Evolutionary conservation across 2,113 vertebrate species (phyloP).

Genomic region (Ictidomys tridecemlineatus): DNA sequence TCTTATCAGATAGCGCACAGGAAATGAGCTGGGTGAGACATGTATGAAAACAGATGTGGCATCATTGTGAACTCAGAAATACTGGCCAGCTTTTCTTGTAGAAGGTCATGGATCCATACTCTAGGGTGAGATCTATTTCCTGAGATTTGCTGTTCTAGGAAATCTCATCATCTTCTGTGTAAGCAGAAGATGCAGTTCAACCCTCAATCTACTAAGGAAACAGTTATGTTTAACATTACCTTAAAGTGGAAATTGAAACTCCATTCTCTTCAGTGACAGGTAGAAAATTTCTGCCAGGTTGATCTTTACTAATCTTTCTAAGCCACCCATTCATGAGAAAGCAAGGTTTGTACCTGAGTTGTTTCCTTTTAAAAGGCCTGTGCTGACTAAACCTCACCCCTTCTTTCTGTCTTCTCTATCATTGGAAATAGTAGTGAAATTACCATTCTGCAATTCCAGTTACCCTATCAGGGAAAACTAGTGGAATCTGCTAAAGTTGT

Average conservation of each 20-base stretch:
- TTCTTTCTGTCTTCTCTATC: neutral
- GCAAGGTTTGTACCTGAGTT: neutral
- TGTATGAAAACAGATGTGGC: constrained; percentile 47
- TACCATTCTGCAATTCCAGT: neutral
- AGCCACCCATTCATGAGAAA: neutral
- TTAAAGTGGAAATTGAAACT: neutral
- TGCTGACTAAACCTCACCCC: neutral
- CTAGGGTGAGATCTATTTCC: constrained; percentile 7
- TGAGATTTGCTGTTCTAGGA: neutral
- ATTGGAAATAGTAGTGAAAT: neutral
- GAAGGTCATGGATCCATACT: constrained; percentile 38
- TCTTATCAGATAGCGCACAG: constrained; percentile 31
- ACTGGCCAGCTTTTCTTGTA: rapidly evolving
- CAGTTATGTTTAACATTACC: neutral
- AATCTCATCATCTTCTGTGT: neutral
- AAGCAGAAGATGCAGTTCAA: neutral
- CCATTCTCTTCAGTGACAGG: neutral
- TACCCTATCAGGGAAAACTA: neutral
- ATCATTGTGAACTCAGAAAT: constrained; percentile 46
- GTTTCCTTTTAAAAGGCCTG: neutral
- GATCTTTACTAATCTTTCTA: neutral
- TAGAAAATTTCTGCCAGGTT: neutral
- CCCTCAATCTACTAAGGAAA: neutral
- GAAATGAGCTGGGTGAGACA: constrained; percentile 69
- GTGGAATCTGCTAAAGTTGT: neutral